A percentile compares a stretch with the other conserved stretches of the same genome.
Conservation (phyloP, 2,113 vertebrate genomes). For the rabbit (Oryctolagus cuniculus) region mOryCun1.1 NC_091438.1:9727001-9727500, state of each 20-base stretch:
- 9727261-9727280: constrained; percentile 5
- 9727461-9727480: too few relatives aligned
- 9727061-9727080: constrained; percentile 29
- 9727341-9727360: too few relatives aligned
- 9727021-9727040: background rate
- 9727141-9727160: constrained; percentile 93
- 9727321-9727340: too few relatives aligned
- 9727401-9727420: too few relatives aligned
- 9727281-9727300: too few relatives aligned
- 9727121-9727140: constrained; percentile 96
- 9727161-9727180: constrained; percentile 98
- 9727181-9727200: constrained; percentile 93
- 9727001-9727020: too few relatives aligned
- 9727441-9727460: too few relatives aligned
- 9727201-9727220: constrained; percentile 87
- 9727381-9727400: too few relatives aligned
- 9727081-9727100: background rate
- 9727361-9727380: too few relatives aligned
- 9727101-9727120: constrained; percentile 96
- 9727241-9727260: constrained; percentile 49
- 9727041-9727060: constrained; percentile 27
- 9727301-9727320: too few relatives aligned
- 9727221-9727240: constrained; percentile 61
- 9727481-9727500: too few relatives aligned
- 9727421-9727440: too few relatives aligned